These are phyloP conservation scores for Drosophila bifasciata DNA, from an alignment of 1,140 invertebrate species.

Conservation along the genomic window DNA sequence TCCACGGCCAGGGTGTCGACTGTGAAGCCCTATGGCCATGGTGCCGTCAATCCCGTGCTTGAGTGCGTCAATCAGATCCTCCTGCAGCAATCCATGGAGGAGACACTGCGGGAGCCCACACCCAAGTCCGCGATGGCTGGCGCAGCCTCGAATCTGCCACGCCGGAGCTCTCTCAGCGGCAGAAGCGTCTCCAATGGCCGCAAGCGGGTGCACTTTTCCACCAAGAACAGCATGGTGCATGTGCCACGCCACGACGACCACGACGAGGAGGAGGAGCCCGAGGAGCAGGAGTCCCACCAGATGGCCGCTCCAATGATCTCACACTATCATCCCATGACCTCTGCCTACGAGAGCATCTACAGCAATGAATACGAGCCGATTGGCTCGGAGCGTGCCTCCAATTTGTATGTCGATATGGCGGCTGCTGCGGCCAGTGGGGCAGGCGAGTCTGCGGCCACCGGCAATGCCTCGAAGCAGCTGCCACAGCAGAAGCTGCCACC, in stretches of 20 bases:
- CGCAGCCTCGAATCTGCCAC: conserved; percentile 30
- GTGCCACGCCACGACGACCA: conserved; percentile 68
- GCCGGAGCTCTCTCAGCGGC: conserved; percentile 60
- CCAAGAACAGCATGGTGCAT: conserved; percentile 83
- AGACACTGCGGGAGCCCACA: conserved; percentile 43
- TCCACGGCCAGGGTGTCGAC: conserved; percentile 43
- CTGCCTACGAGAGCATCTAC: conserved; percentile 84
- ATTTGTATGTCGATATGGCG: conserved; percentile 85
- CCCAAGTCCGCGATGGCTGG: conserved; percentile 36
- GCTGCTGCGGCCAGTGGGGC: conserved; percentile 20
- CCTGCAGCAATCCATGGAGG: conserved; percentile 82
- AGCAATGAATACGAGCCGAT: conserved; percentile 86
- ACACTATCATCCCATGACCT: conserved; percentile 50
- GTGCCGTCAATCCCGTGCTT: conserved; percentile 87
- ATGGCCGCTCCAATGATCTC: conserved; percentile 43
- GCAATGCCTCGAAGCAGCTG: conserved; percentile 3
- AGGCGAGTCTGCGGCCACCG: not conserved
- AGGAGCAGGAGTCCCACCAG: conserved; percentile 7
- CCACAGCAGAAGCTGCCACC: conserved; percentile 78
- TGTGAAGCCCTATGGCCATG: conserved; percentile 70
- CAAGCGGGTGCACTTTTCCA: conserved; percentile 83
- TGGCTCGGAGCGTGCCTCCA: conserved; percentile 73
- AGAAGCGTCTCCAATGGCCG: conserved; percentile 55
- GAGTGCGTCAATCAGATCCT: conserved; percentile 87
- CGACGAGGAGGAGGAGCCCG: conserved; percentile 35